A percentile compares a stretch with the other conserved stretches of the same genome.
phyloP scores from a whole-genome alignment of 2,113 vertebrate species.

The Carassius gibelio region DNA sequence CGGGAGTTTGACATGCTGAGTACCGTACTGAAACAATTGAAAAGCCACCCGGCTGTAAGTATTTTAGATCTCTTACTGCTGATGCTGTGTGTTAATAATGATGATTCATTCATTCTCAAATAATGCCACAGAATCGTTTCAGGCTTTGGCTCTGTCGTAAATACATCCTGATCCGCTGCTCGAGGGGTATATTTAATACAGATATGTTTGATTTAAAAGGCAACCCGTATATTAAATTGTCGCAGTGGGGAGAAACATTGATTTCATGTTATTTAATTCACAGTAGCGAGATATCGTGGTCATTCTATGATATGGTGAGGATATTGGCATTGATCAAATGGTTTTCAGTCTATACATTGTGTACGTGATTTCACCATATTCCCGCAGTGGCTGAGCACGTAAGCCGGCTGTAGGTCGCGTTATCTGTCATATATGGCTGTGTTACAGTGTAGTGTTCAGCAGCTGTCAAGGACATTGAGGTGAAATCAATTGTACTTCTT shows the following conservation, averaged over 20 bases:
- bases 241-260: background rate
- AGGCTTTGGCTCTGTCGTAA: background rate
- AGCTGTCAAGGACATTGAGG: conserved; percentile 21
- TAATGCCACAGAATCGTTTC: background rate
- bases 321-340: too few relatives aligned
- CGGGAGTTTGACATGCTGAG: conserved; percentile 43
- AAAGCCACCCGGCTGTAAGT: conserved; percentile 77
- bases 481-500: background rate
- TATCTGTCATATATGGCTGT: background rate
- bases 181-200: background rate
- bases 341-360: background rate
- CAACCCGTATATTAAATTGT: background rate
- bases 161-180: background rate
- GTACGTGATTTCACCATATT: background rate
- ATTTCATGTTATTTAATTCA: background rate
- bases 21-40: conserved; percentile 69
- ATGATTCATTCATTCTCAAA: background rate
- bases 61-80: background rate
- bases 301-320: background rate
- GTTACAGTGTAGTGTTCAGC: background rate
- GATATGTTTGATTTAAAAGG: background rate
- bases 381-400: background rate
- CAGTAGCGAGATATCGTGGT: background rate
- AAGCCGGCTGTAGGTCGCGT: background rate
- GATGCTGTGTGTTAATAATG: background rate